phyloP scores from a whole-genome alignment of 2,113 vertebrate genomes.

The Aramus guarauna region DNA sequence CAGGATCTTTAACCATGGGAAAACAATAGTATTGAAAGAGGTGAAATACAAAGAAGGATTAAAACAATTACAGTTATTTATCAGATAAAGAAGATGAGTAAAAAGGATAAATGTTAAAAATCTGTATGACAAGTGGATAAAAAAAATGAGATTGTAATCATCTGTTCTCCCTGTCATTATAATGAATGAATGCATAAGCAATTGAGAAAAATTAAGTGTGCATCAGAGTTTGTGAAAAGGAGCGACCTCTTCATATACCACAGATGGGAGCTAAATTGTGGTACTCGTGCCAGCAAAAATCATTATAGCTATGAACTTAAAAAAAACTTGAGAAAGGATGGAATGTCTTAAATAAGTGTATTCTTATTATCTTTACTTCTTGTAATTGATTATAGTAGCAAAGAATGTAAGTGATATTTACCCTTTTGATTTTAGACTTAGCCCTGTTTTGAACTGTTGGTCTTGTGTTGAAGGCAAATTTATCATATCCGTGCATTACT shows the following conservation, averaged over 20 bases:
- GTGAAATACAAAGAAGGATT: not conserved
- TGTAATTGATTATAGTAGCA: not conserved
- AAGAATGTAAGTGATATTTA: not conserved
- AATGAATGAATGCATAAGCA: not conserved
- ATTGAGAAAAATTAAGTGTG: not conserved
- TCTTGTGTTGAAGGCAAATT: not conserved
- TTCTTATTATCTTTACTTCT: not conserved
- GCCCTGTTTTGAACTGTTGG: not conserved
- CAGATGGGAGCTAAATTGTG: not conserved
- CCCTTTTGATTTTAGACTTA: not conserved
- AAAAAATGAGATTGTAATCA: not conserved
- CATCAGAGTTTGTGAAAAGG: not conserved
- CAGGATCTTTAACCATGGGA: not conserved
- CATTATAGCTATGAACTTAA: not conserved
- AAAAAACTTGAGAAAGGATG: not conserved
- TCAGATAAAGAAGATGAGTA: not conserved
- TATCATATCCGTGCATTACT: not conserved
- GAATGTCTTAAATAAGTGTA: not conserved
- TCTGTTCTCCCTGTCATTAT: not conserved
- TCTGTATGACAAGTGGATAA: not conserved
- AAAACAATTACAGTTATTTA: not conserved
- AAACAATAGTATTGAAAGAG: not conserved
- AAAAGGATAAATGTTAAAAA: not conserved
- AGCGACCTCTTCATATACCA: not conserved
- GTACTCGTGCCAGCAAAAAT: not conserved